These are phyloP conservation scores for Sinella curviseta DNA, from an alignment of 1,140 invertebrate genomes.

Conservation along the genomic window DNA sequence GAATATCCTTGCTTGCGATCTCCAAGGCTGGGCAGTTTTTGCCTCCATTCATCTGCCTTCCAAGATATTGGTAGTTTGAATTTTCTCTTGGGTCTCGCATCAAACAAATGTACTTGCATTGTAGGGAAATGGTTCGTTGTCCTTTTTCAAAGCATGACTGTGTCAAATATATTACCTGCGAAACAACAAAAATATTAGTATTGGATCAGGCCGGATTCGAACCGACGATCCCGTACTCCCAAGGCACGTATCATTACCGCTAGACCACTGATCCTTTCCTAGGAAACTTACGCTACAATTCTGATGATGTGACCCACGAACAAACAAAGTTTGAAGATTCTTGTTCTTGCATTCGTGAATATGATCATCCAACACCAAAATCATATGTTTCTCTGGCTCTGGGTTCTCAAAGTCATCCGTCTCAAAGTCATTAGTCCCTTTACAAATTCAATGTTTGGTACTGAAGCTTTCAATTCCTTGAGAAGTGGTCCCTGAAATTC, in stretches of 20 bases:
- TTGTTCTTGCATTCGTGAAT: not conserved
- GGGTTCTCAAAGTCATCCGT: not conserved
- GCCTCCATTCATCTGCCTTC: not conserved
- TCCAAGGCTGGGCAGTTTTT: not conserved
- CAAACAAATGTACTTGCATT: not conserved
- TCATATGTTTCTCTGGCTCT: not conserved
- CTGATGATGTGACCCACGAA: no score
- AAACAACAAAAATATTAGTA: no score
- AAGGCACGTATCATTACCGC: no score
- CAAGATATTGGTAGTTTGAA: not conserved
- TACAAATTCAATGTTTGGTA: not conserved
- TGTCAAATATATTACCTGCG: no score
- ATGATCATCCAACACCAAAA: no score
- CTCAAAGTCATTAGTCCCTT: not conserved
- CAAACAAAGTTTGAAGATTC: not conserved
- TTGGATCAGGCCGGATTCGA: no score
- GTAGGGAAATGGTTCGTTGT: not conserved
- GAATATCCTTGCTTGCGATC: not conserved
- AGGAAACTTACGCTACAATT: no score
- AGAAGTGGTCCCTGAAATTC: not conserved
- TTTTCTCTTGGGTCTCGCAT: not conserved
- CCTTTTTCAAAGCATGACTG: not conserved
- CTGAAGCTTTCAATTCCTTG: not conserved
- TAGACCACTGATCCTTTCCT: no score
- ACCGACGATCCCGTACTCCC: no score